Evolutionary conservation across 2,888 invertebrate genomes (phyloP).

Genomic region (Apeira syringaria): DNA sequence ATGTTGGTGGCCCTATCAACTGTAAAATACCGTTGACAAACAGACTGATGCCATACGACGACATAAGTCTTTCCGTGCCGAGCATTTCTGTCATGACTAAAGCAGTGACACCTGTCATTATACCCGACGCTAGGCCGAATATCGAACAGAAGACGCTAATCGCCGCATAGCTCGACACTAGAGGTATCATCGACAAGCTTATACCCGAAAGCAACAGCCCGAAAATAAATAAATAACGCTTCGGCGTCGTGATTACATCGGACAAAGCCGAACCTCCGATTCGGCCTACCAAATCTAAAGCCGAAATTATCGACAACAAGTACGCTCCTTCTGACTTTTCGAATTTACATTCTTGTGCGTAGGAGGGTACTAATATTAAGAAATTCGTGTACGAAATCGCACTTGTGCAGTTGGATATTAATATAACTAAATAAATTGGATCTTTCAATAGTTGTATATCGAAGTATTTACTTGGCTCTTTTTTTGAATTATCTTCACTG

Average conservation of each 20-base stretch:
- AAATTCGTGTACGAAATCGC: conserved; percentile 95
- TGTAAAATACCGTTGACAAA: conserved; percentile 93
- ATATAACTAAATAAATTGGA: conserved; percentile 91
- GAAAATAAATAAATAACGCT: conserved; percentile 92
- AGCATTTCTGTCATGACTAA: conserved; percentile 95
- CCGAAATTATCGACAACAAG: conserved; percentile 91
- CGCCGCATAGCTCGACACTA: conserved; percentile 85
- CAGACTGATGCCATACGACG: conserved; percentile 93
- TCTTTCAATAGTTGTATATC: conserved; percentile 89
- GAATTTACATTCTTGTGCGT: conserved; percentile 88
- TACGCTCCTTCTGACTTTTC: conserved; percentile 88
- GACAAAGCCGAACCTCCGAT: conserved; percentile 94
- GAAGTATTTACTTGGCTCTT: conserved; percentile 86
- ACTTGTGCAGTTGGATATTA: conserved; percentile 93
- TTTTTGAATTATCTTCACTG: conserved; percentile 56
- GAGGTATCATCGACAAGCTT: conserved; percentile 87
- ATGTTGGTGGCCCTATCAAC: conserved; percentile 92
- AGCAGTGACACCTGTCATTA: conserved; percentile 93
- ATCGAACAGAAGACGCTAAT: conserved; percentile 88
- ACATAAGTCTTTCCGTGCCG: conserved; percentile 92
- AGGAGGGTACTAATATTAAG: conserved; percentile 91
- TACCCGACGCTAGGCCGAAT: conserved; percentile 92
- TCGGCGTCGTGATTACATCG: conserved; percentile 89
- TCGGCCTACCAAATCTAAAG: conserved; percentile 91
- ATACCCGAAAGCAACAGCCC: conserved; percentile 91